phyloP scores from a whole-genome alignment of 2,888 invertebrate species.

The Marronus borbonicus region DNA sequence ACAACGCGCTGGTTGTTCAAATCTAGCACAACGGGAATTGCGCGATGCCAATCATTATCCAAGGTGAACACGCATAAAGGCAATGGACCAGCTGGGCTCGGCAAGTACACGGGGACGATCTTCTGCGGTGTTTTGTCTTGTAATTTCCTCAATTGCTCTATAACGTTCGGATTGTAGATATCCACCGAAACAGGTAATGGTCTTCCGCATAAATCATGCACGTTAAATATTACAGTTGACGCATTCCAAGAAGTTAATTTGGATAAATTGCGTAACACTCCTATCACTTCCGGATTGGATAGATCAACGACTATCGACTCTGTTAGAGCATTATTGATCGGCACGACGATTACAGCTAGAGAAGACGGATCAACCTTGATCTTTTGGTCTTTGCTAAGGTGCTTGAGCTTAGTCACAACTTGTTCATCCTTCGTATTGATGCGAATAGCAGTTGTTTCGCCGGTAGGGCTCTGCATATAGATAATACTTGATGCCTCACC shows the following conservation, averaged over 20 bases:
- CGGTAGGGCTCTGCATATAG: constrained; percentile 6
- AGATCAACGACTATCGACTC: not conserved
- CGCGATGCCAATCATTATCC: not conserved
- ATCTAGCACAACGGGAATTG: constrained; percentile 26
- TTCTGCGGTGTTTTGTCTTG: constrained; percentile 9
- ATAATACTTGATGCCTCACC: not conserved
- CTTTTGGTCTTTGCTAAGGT: not conserved
- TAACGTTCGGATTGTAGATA: not conserved
- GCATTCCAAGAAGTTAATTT: not conserved
- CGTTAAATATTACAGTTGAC: not conserved
- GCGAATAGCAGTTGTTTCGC: constrained; percentile 8
- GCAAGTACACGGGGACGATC: constrained; percentile 14
- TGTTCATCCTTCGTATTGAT: constrained; percentile 16
- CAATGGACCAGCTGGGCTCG: not conserved
- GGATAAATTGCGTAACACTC: not conserved
- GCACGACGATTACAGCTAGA: not conserved
- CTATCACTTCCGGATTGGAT: not conserved
- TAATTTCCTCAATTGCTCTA: constrained; percentile 6
- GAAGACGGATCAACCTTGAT: not conserved
- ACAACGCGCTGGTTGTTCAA: constrained; percentile 9
- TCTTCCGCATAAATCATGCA: not conserved
- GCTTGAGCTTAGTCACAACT: not conserved
- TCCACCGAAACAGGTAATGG: not conserved
- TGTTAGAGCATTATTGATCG: no score
- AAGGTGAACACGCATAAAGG: not conserved